These are phyloP conservation scores for Castor canadensis DNA, from an alignment of 2,113 vertebrate genomes.

Conservation along the genomic window DNA sequence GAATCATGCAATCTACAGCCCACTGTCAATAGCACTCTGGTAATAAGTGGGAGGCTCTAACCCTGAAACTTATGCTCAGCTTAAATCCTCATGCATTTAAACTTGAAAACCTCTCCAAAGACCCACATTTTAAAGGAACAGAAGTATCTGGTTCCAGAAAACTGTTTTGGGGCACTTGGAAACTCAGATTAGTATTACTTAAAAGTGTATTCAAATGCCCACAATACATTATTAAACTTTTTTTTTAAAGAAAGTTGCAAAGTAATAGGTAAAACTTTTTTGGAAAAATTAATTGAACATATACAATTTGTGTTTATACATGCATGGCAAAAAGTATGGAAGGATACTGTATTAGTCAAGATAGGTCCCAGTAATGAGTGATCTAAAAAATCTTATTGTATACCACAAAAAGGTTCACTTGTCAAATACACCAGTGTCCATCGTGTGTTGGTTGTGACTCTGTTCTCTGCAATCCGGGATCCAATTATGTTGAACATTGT, in stretches of 20 bases:
- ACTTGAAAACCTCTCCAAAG: neutral
- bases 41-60: neutral
- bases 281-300: neutral
- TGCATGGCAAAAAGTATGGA: neutral
- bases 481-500: neutral
- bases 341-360: neutral
- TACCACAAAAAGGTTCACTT: neutral
- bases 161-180: neutral
- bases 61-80: neutral
- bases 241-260: neutral
- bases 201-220: neutral
- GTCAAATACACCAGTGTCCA: too few relatives aligned
- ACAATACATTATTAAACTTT: neutral
- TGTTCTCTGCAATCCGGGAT: neutral
- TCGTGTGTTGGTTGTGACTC: neutral
- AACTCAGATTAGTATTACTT: conserved; percentile 13
- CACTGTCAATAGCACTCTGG: neutral
- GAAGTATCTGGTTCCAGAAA: neutral
- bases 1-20: neutral
- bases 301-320: neutral
- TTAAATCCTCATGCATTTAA: neutral
- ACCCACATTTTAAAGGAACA: neutral
- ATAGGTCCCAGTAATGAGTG: neutral
- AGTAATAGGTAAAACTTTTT: neutral
- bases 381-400: neutral